Conservation (phyloP, 2,113 vertebrate species). For the Spermophilus dauricus region DNA sequence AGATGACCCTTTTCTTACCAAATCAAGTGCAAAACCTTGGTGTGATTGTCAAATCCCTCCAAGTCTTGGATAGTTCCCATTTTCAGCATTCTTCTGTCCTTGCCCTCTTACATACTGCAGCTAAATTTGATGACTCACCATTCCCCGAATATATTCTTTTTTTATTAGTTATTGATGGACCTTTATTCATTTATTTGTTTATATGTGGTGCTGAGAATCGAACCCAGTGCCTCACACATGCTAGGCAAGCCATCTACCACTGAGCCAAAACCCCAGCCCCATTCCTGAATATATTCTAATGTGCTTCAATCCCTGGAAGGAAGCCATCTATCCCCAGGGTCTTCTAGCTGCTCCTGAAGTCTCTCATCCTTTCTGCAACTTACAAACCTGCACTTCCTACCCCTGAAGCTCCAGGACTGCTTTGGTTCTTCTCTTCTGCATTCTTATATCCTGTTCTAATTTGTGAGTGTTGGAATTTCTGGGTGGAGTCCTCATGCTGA, state of each 20-base stretch:
- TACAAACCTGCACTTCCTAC: neutral
- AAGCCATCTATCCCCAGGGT: neutral
- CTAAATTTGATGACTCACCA: neutral
- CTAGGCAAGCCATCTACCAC: too few relatives aligned
- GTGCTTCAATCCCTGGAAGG: fast-evolving
- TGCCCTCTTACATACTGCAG: neutral
- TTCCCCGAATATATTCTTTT: neutral
- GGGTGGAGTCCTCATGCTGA: neutral
- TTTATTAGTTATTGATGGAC: too few relatives aligned
- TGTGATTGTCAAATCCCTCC: neutral
- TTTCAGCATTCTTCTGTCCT: neutral
- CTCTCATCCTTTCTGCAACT: neutral
- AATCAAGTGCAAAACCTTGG: neutral
- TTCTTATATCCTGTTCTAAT: neutral
- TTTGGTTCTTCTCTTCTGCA: neutral
- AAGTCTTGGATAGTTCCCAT: neutral
- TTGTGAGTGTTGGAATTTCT: neutral
- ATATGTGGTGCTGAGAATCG: too few relatives aligned
- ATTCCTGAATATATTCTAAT: neutral
- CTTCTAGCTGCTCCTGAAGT: neutral
- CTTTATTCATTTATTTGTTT: too few relatives aligned
- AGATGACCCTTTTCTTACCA: neutral
- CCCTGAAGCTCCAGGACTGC: neutral
- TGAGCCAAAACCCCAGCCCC: too few relatives aligned
- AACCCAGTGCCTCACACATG: too few relatives aligned